phyloP scores from a whole-genome alignment of 2,888 invertebrate species.

The Melieria omissa region DNA sequence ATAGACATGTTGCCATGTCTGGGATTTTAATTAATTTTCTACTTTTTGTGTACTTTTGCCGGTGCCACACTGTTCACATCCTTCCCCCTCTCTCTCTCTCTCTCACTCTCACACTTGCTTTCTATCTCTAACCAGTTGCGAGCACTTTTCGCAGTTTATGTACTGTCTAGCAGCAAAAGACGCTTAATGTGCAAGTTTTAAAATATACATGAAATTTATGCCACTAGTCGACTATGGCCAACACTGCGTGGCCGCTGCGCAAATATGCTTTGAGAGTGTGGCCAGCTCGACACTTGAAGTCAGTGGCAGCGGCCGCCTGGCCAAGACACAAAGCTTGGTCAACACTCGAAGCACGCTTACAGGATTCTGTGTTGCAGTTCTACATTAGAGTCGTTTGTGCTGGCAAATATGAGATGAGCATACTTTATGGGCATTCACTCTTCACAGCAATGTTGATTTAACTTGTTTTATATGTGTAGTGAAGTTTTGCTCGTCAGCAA shows the following conservation, averaged over 20 bases:
- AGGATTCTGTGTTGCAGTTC: too few relatives aligned
- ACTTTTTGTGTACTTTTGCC: constrained; percentile 28
- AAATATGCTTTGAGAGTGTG: background rate
- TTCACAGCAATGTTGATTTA: too few relatives aligned
- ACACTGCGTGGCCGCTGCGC: background rate
- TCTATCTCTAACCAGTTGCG: constrained; percentile 10
- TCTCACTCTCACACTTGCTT: background rate
- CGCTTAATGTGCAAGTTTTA: constrained; percentile 23
- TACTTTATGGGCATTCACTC: too few relatives aligned
- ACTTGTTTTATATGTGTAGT: too few relatives aligned
- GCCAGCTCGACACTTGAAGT: background rate
- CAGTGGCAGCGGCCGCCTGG: background rate
- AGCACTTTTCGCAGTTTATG: background rate
- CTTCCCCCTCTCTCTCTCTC: background rate
- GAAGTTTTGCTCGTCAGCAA: too few relatives aligned
- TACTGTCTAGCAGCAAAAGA: background rate
- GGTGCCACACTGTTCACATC: background rate
- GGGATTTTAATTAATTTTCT: constrained; percentile 47
- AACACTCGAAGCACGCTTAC: too few relatives aligned
- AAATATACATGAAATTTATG: constrained; percentile 5
- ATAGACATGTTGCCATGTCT: constrained; percentile 39
- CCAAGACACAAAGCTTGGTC: background rate
- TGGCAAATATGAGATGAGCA: too few relatives aligned
- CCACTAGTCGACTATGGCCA: background rate
- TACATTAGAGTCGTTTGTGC: too few relatives aligned